phyloP scores from a whole-genome alignment of 2,888 invertebrate genomes.

The Drosophila greeni region DNA sequence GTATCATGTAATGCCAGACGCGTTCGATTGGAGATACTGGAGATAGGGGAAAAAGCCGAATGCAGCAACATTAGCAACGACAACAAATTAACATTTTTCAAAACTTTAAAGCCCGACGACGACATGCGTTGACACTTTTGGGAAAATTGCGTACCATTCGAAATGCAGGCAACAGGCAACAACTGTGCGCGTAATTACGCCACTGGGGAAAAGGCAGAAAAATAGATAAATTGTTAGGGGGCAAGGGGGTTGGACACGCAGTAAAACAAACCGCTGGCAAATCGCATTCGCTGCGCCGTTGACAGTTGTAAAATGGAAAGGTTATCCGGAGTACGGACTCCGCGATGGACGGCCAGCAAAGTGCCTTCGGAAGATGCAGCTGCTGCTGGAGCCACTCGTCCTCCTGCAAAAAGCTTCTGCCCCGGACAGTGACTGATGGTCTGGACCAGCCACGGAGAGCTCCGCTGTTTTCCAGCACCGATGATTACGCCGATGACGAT shows the following conservation, averaged over 20 bases:
- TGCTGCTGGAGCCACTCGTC: constrained; percentile 26
- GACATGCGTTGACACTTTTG: constrained; percentile 66
- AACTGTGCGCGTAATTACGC: constrained; percentile 57
- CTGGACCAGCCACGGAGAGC: constrained; percentile 25
- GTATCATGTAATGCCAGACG: constrained; percentile 64
- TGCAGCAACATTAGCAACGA: constrained; percentile 34
- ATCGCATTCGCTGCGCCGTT: constrained; percentile 44
- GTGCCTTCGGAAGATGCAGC: constrained; percentile 35
- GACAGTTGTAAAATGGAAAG: constrained; percentile 67
- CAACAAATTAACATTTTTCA: constrained; percentile 62
- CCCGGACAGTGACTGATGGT: constrained; percentile 64
- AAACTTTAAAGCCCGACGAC: constrained; percentile 43
- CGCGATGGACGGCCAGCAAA: constrained; percentile 27
- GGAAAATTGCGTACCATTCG: constrained; percentile 62
- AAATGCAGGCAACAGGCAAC: constrained; percentile 41
- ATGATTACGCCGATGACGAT: constrained; percentile 46
- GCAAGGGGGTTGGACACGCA: constrained; percentile 3
- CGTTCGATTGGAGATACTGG: constrained; percentile 38
- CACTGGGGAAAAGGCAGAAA: constrained; percentile 23
- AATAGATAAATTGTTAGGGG: constrained; percentile 4
- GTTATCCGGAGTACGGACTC: constrained; percentile 48
- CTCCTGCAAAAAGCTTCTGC: constrained; percentile 32
- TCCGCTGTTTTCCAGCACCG: constrained; percentile 21
- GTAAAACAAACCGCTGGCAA: constrained; percentile 37
- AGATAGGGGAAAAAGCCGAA: constrained; percentile 22